Base-by-base conservation (phyloP, 2,888 invertebrate genomes). In the Spodoptera littoralis region DNA sequence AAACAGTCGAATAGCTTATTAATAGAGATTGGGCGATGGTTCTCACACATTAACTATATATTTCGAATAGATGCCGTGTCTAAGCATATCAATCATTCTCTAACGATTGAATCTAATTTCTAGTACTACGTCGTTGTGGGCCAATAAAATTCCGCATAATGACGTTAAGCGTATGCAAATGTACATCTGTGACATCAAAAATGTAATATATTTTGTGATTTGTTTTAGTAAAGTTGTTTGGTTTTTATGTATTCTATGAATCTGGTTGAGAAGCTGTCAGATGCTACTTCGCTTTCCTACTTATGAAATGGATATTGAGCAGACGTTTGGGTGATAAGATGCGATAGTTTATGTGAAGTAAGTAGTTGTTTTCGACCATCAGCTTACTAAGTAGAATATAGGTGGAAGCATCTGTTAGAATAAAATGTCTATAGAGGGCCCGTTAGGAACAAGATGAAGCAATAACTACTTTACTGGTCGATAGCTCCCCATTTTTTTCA, bases 1-100 rank as follows among this genome's bases (percentile, higher is more conserved):
- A 80, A 79, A 79, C 79, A 77, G 72, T 73, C 57, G 71, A 80
- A 81, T 77, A 59, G 68, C 60, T 57, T 81, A 81, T 81, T 77
- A 82, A 76, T 68, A 68, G 61, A 46, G 55, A 56, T 57, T 51
- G 74, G 55, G 51, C 53, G 61, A 73, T 63, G 60, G 68, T 78
- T 81, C 77, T 81, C 82, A 81, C 79, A 76, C 67, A 62, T 60
- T 63, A 49, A 55, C 36, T 50, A 68, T 51, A 65, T 48, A 52
- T 52, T 54, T 51, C 13, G 36, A 56, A 13, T 36, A 55, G 24
- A 50, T 55, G 47, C 27, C 41, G 27, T 44, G 44, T 59, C 41
- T 27, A n/a, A 36, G 30, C 44, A 18, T 60, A 65, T 77, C 59
- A 68, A 71, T 73, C 67, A 69, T 24, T 56, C 27, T 50, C 41